phyloP scores from a whole-genome alignment of 2,797 vertebrate species.

The Scolopax rusticola region DNA sequence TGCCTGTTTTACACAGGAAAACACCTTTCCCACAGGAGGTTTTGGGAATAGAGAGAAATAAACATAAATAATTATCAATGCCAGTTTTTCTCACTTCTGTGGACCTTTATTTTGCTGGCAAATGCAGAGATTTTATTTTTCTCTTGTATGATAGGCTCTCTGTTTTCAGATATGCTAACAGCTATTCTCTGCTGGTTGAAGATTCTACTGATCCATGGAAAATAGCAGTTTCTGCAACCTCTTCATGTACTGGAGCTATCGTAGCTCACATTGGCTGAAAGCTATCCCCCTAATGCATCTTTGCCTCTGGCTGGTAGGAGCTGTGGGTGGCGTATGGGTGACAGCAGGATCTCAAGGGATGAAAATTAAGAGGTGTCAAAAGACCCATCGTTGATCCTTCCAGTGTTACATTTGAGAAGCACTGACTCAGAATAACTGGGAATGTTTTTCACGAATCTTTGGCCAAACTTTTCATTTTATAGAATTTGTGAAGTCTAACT shows the following conservation, averaged over 20 bases:
- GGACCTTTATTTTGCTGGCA: not conserved
- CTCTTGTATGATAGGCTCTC: not conserved
- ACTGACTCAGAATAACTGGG: not conserved
- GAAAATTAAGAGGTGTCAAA: not conserved
- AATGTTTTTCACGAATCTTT: not conserved
- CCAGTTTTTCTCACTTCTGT: not conserved
- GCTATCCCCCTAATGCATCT: not conserved
- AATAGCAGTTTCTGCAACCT: not conserved
- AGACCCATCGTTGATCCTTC: not conserved
- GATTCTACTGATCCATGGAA: not conserved
- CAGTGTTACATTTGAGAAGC: not conserved
- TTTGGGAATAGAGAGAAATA: not conserved
- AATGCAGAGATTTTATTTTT: not conserved
- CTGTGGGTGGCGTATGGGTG: not conserved
- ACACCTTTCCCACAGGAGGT: not conserved
- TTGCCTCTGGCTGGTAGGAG: not conserved
- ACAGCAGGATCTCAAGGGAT: not conserved
- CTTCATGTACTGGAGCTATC: not conserved
- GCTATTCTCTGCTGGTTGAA: not conserved
- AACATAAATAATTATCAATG: not conserved
- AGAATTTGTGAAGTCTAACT: not conserved
- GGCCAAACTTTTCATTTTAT: not conserved
- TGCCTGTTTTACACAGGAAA: not conserved
- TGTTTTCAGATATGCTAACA: not conserved
- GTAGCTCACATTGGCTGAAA: not conserved